Conservation (phyloP, 2,797 vertebrate species). For the Coendou prehensilis region DNA sequence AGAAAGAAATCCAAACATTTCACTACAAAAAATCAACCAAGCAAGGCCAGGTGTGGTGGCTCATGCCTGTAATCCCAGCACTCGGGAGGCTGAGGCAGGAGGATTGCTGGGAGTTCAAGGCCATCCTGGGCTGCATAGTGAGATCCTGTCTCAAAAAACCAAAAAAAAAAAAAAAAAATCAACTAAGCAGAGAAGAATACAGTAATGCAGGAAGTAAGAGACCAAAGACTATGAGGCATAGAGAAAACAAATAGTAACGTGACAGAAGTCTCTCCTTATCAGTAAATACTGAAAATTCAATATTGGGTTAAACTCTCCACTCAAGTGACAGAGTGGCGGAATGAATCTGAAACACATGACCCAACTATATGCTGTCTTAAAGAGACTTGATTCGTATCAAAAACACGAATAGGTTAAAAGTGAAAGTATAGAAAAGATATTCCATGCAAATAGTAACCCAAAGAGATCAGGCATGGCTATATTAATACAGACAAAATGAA, state of each 20-base stretch:
- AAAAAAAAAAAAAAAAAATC: neutral
- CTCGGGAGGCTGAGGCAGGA: neutral
- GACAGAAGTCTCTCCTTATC: neutral
- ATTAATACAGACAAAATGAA: neutral
- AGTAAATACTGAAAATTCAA: neutral
- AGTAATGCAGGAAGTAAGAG: neutral
- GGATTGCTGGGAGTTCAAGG: neutral
- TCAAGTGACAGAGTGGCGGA: neutral
- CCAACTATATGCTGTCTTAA: neutral
- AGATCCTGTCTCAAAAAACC: neutral
- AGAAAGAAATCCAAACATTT: neutral
- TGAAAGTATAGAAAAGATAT: neutral
- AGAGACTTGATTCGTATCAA: neutral
- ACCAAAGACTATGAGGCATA: neutral
- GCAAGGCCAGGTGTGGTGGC: neutral
- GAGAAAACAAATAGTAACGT: neutral
- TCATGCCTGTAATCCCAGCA: neutral
- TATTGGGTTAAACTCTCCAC: neutral
- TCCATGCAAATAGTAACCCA: neutral
- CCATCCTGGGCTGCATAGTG: neutral
- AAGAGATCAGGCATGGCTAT: neutral
- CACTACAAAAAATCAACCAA: neutral
- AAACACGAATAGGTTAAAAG: neutral
- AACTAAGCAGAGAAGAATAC: neutral
- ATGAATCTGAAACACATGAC: neutral